Percentiles rank a stretch among this genome's conserved stretches.
These are phyloP conservation scores for Pachyseris speciosa DNA, from an alignment of 64 coral and sea anemone genomes.

Conservation along the genomic window DNA sequence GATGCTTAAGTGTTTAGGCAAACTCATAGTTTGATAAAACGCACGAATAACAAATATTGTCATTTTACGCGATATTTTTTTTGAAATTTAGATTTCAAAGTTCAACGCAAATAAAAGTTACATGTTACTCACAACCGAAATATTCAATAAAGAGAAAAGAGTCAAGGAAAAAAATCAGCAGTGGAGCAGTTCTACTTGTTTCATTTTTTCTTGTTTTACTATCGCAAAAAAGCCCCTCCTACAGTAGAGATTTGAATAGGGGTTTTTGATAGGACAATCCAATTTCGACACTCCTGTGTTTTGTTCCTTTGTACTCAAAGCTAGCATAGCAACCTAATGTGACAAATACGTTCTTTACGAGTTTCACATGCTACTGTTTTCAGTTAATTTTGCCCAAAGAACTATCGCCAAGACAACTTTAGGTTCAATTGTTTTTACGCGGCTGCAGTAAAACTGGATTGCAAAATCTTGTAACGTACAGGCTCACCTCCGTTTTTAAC, in stretches of 20 bases:
- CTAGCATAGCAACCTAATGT: constrained; percentile 8
- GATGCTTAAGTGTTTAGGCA: background rate
- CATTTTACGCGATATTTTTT: background rate
- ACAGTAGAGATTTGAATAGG: background rate
- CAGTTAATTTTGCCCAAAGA: no score
- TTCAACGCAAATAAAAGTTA: background rate
- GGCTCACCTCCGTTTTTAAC: no score
- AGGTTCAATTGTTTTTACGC: no score
- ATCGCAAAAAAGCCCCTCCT: background rate
- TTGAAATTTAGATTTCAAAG: no score
- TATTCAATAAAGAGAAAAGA: background rate
- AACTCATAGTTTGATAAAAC: background rate
- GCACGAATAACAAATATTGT: background rate
- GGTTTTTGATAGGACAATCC: background rate
- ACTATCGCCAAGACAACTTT: no score
- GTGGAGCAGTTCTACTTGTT: background rate
- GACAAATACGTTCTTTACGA: background rate
- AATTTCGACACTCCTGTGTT: background rate
- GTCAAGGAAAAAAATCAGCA: background rate
- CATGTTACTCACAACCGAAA: no score
- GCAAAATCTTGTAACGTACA: no score
- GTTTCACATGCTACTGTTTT: no score
- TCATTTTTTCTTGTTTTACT: background rate
- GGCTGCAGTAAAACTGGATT: no score
- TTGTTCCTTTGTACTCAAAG: constrained; percentile 5